These are phyloP conservation scores for Megastigmus dorsalis DNA, from an alignment of 2,888 invertebrate species.

Conservation along the genomic window DNA sequence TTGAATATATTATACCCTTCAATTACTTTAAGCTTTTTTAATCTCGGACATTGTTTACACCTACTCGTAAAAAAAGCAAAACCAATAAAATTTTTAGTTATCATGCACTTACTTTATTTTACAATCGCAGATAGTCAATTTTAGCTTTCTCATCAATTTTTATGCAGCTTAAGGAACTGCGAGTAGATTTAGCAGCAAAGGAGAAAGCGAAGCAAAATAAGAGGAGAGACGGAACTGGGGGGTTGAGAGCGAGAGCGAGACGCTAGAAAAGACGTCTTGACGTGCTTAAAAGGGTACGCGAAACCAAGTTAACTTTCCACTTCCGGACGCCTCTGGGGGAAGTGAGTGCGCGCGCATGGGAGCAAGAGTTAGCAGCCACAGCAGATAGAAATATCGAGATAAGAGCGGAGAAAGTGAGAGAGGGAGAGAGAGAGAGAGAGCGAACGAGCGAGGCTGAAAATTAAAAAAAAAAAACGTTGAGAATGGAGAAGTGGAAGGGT, in stretches of 20 bases:
- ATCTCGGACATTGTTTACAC: too few species aligned
- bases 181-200: conserved; percentile 5
- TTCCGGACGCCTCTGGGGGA: conserved; percentile 15
- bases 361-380: conserved; percentile 20
- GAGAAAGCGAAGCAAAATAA: conserved; percentile 9
- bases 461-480: background rate
- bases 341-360: background rate
- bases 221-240: background rate
- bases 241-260: too few species aligned
- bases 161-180: conserved; percentile 11
- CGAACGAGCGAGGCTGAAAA: background rate
- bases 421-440: background rate
- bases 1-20: too few species aligned
- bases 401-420: conserved; percentile 13
- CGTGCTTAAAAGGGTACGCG: conserved; percentile 29
- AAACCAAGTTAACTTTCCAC: conserved; percentile 47
- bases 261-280: conserved; percentile 24
- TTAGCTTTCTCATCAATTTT: conserved; percentile 17
- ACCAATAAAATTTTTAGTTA: too few species aligned
- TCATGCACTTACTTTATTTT: too few species aligned
- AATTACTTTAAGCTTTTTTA: too few species aligned
- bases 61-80: too few species aligned
- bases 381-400: conserved; percentile 36
- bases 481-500: background rate
- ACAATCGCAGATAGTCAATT: background rate